A percentile compares a stretch with the other conserved stretches of the same genome.
phyloP scores from a whole-genome alignment of 1,140 invertebrate species.

The Kradibia gibbosae region DNA sequence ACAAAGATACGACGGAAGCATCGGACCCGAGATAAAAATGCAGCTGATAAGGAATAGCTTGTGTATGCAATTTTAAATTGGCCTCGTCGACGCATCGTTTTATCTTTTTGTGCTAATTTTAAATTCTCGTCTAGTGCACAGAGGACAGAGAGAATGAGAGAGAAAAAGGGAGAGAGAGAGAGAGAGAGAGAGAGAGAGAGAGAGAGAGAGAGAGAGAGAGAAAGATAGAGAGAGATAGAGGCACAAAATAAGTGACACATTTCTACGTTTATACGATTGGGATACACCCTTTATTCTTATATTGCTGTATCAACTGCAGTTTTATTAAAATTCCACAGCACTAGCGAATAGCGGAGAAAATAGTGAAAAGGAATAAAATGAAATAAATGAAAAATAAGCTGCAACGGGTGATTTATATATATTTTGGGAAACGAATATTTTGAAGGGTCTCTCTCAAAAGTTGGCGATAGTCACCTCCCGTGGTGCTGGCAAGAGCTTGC shows the following conservation, averaged over 20 bases:
- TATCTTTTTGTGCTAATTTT: slow-evolving; percentile 9
- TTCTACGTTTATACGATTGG: no score
- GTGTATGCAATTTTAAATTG: slow-evolving; percentile 34
- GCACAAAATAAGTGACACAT: no score
- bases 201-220: no score
- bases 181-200: no score
- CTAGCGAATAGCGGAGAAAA: not conserved
- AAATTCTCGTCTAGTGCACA: not conserved
- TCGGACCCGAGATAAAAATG: slow-evolving; percentile 43
- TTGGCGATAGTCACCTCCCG: not conserved
- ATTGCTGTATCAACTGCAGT: not conserved
- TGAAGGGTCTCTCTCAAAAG: slow-evolving; percentile 9
- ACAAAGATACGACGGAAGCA: slow-evolving; percentile 41
- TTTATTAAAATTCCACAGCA: slow-evolving; percentile 1
- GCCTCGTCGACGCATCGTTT: slow-evolving; percentile 1
- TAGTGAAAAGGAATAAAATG: not conserved
- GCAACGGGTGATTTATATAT: not conserved
- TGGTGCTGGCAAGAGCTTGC: not conserved
- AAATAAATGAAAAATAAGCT: slow-evolving; percentile 2
- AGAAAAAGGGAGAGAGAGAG: no score
- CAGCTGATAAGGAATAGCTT: slow-evolving; percentile 27
- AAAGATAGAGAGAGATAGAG: no score
- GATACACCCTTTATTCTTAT: not conserved
- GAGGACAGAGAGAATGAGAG: no score
- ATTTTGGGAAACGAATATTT: not conserved